phyloP scores from a whole-genome alignment of 2,113 vertebrate genomes.

The Pungitius pungitius region DNA sequence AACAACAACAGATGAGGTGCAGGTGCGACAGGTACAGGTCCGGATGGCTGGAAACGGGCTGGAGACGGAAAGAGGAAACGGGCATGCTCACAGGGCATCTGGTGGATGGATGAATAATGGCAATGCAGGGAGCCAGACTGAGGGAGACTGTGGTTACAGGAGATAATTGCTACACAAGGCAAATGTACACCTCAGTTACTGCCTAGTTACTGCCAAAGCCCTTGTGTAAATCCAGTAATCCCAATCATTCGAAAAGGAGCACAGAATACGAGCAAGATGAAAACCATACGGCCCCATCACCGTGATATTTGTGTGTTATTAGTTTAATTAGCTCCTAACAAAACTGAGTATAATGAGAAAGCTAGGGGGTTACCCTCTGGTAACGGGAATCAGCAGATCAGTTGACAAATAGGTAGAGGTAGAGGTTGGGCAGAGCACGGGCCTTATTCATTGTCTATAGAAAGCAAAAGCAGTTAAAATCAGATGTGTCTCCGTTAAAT shows the following conservation, averaged over 20 bases:
- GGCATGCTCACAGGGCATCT: neutral
- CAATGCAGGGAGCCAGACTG: neutral
- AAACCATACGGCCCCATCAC: neutral
- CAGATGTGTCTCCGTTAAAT: constrained; percentile 12
- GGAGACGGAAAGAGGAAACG: neutral
- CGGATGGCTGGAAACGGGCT: neutral
- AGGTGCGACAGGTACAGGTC: neutral
- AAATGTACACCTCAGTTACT: neutral
- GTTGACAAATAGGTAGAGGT: too few relatives aligned
- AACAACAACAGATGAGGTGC: neutral
- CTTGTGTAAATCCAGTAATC: neutral
- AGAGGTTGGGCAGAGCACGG: neutral
- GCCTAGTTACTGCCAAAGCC: neutral
- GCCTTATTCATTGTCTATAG: constrained; percentile 8
- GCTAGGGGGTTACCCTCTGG: neutral
- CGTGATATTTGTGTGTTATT: neutral
- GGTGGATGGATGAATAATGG: neutral
- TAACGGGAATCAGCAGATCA: neutral
- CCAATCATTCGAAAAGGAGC: neutral
- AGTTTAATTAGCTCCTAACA: neutral
- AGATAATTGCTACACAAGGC: neutral
- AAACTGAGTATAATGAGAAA: neutral
- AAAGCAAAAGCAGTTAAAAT: constrained; percentile 7
- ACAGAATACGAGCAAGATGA: neutral
- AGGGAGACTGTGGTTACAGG: neutral